Evolutionary conservation across 2,113 vertebrate genomes (phyloP), one percentile per base, ranked within the genome.

Genomic region (Micromys minutus): DNA sequence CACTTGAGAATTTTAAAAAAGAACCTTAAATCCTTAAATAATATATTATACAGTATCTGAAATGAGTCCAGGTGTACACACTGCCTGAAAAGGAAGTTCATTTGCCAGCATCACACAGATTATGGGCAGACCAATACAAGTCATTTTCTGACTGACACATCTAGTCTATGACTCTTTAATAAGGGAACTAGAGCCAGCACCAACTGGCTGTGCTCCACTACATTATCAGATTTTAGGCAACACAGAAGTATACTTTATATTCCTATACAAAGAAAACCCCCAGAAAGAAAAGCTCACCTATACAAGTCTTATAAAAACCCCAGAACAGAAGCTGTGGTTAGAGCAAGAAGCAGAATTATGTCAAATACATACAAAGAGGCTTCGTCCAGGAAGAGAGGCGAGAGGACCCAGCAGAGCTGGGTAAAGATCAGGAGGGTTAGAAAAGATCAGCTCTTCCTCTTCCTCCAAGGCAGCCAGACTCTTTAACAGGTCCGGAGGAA

Each of bases 401-500:
- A 99, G 99, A 98, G 99, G 99, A 96, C 99, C 99, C 95, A 99
- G 98, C 98, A 99, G 98, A 98, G 99, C 99, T 99, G 99, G 99
- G 99, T 99, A 99, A 99, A 99, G 99, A 98, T 99, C 99, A 98
- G 99, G 99, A 99, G 99, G 99, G 98, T 99, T 99, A 99, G 99
- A 98, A 98, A 99, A 99, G 98, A 99, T 98, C 97, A 99, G 99
- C 99, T 99, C 99, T 99, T 99, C 99, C 98, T 99, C 99, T 98
- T 99, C 99, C 99, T 99, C 99, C 99, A 99, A 99, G 98, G 99
- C 99, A 98, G 99, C 99, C 98, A 99, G 99, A 99, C 99, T 99
- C 99, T 99, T 99, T 99, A 99, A 99, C 99, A 99, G 99, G 99
- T 99, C 99, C 98, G 99, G 99, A 99, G 99, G 99, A 97, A 99